Percentiles rank a stretch among this genome's conserved stretches.
phyloP scores from a whole-genome alignment of 2,888 invertebrate genomes.

The Podabrus alpinus region DNA sequence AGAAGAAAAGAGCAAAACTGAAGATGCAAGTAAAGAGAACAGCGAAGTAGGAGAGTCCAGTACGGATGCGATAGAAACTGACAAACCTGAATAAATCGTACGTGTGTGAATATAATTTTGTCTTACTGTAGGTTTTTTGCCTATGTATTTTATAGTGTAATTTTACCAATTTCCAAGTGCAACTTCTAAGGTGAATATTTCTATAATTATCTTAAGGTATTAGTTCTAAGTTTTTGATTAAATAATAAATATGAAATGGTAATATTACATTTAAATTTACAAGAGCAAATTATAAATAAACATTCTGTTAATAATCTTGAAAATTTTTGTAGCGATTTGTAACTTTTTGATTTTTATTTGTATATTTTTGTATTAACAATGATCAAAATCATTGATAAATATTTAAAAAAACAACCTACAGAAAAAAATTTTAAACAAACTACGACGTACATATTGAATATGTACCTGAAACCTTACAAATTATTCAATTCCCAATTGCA shows the following conservation, averaged over 20 bases:
- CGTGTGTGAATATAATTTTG: constrained; percentile 29
- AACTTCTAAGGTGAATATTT: constrained; percentile 11
- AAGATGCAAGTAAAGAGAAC: constrained; percentile 43
- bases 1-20: constrained; percentile 45
- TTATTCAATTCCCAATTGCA: constrained; percentile 26
- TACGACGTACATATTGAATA: constrained; percentile 51
- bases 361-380: constrained; percentile 44
- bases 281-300: constrained; percentile 27
- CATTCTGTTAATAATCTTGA: constrained; percentile 34
- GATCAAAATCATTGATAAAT: constrained; percentile 34
- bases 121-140: constrained; percentile 39
- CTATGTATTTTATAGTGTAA: constrained; percentile 38
- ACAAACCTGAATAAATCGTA: constrained; percentile 49
- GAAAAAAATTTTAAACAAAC: constrained; percentile 33
- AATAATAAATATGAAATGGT: constrained; percentile 32
- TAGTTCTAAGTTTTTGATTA: constrained; percentile 9
- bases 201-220: constrained; percentile 9
- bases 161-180: constrained; percentile 38
- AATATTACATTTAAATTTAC: constrained; percentile 35
- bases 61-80: constrained; percentile 44
- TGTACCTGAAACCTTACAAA: constrained; percentile 47
- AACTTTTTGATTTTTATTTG: constrained; percentile 37
- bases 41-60: constrained; percentile 41
- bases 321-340: constrained; percentile 31
- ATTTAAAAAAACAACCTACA: constrained; percentile 27